Base-by-base conservation (phyloP, 1,140 invertebrate genomes). In the Neomicropteryx cornuta region DNA sequence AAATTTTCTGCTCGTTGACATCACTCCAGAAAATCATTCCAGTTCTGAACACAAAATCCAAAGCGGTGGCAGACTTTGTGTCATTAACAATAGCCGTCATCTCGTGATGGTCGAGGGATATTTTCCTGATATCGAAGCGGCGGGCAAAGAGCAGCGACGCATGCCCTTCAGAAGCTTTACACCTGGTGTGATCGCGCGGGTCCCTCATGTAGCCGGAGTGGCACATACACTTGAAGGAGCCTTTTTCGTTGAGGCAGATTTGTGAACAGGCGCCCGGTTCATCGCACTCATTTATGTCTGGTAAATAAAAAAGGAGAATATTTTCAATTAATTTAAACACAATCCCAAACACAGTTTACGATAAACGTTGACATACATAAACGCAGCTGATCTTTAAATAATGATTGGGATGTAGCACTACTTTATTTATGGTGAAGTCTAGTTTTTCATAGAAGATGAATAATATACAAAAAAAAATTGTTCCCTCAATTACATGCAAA, bases 11-110 rank as follows among this genome's bases (percentile, higher is more conserved):
- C 48, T 87, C 81, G 10, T 76, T 76, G 19, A 88, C 80, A 68
- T 97, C 93, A 55, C 87, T 92, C 92, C 92, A 97, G 53, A 92
- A 94, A 34, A 97, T 84, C 77, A 87, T 88, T 34, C 87, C 84
- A 3, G 86, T 89, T 39, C 82, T 72, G 60, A 90, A 91, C 2
- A 92, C 86, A 52, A 89, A 90, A 56, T 94, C 91, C 3, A 95
- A 59, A 0, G 86, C 88, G 1, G 87, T 85, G 1, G 88, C 83
- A 39, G 81, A 86, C 51, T 87, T 84, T 0, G 87, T 89, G 42
- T 82, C 78, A 45, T 92, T 91, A 2, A 89, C 83, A 41, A 90
- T 86, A 3, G 77, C 77, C 3, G 90, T 92, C 79, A 89, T 91
- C 65, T 89, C 85, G 60, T 84, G 81, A 53, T 89, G 85, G 50